Evolutionary conservation across 2,797 vertebrate genomes (phyloP).

Genomic region (Hozukius guyotensis): DNA sequence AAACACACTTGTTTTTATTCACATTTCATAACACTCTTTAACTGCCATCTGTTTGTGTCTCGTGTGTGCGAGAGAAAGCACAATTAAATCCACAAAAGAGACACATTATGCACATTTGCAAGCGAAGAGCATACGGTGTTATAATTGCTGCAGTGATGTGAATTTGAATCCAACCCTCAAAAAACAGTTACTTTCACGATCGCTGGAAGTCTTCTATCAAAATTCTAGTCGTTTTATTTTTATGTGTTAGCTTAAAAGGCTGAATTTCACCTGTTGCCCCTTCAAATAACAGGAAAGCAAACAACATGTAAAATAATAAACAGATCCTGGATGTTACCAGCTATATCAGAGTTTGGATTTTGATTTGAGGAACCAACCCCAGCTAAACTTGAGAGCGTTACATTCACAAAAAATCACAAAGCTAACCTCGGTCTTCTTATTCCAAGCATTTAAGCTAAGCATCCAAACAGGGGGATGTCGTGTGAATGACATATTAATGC

Average conservation of each 20-base stretch:
- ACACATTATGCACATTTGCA: not conserved
- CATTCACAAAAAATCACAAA: too few species aligned
- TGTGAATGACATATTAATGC: too few species aligned
- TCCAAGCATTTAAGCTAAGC: rapidly evolving
- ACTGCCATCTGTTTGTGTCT: constrained; percentile 16
- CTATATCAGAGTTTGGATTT: too few species aligned
- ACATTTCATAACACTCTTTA: not conserved
- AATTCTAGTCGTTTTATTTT: not conserved
- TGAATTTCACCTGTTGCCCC: not conserved
- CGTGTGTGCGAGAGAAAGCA: not conserved
- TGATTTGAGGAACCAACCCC: rapidly evolving
- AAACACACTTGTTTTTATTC: not conserved
- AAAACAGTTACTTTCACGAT: not conserved
- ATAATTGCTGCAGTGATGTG: constrained; percentile 2
- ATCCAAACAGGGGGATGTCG: too few species aligned
- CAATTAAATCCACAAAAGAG: constrained; percentile 5
- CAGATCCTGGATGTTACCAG: too few species aligned
- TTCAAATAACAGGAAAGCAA: too few species aligned
- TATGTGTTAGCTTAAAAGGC: too few species aligned
- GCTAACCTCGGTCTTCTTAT: rapidly evolving
- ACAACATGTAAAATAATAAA: too few species aligned
- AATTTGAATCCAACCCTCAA: not conserved
- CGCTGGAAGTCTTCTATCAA: not conserved
- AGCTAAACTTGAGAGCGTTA: rapidly evolving
- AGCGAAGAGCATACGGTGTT: constrained; percentile 1